Evolutionary conservation across 2,113 vertebrate genomes (phyloP), one percentile per base, ranked within the genome.

Genomic region (Hemibagrus wyckioides): DNA sequence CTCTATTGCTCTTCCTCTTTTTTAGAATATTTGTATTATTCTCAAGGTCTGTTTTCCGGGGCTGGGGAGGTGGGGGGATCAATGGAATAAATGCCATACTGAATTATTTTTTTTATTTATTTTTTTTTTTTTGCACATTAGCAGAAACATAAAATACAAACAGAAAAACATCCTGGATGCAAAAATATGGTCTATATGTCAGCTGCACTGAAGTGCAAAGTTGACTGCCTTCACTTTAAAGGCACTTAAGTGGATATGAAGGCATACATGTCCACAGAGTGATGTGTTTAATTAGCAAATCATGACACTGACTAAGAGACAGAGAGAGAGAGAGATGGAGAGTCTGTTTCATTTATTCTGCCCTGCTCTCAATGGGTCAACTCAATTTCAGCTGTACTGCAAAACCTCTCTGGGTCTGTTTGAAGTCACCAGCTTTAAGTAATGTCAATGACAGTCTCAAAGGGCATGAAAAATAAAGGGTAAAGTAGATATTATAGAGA

Each of bases 211-310:
- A 33, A 59, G 3, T 80, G 7, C 5, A 65, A 54, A 80, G 76
- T 41, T 44, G 59, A n/a, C 54, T 91, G 90, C 90, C 88, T 91
- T 89, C 90, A 30, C 89, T 90, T 79, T 84, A 13, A 77, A 86
- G 88, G 73, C 28, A 90, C 36, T n/a, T 65, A 82, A 19, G 67
- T 71, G 17, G 77, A 86, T 88, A 59, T 19, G 82, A 90, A 87
- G 87, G 87, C 80, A 90, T 89, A 85, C 87, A 83, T 85, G 77
- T 90, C 88, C 90, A 17, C 89, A 92, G 93, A 94, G 90, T 91
- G 93, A 95, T 92, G 82, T 92, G 90, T 93, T 93, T 93, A 95
- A 94, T 95, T 95, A 94, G 90, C 87, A 67, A 90, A 57, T 90
- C 71, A 86, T 85, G 88, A 91, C 92, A 89, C 91, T 67, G 76